Base-by-base conservation (phyloP, 2,797 vertebrate genomes). In the Buphagus erythrorhynchus region DNA sequence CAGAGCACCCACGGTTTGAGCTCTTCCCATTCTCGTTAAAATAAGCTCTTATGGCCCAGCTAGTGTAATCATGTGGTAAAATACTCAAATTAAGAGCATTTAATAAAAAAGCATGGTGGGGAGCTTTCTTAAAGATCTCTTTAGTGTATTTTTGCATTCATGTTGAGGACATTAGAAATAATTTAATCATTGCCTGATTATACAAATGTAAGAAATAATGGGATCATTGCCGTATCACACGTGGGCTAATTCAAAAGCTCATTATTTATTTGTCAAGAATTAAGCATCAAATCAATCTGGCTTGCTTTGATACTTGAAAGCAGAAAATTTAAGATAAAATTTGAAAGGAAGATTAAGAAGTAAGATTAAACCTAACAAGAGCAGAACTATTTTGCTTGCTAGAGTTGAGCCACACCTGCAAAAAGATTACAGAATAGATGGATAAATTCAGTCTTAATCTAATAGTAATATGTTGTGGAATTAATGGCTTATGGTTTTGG, bases 151-250 rank as follows among this genome's bases (percentile, higher is more conserved):
- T 97, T 97, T 97, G 94, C 83, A 77, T 94, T 92, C 83, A 75
- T 86, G 92, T 91, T 96, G 96, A 96, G 90, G 97, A 94, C 95
- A 91, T 96, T 93, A 96, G 96, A 96, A 97, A 97, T 97, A 97
- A 98, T 98, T 97, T 97, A 97, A 97, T 98, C 97, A 98, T 92
- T 95, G 94, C 94, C 96, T 97, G 96, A 98, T 98, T 98, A 97
- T 97, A 96, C 65, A 22, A 84, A 97, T 92, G 93, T 96, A 96
- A 84, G 93, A 73, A 96, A 97, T 97, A 97, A 97, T 97, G 95
- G 96, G 97, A 97, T 98, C 92, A 79, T 96, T 95, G 86, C 96
- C 94, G 97, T 98, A 97, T 97, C 97, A 93, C 95, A 98, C 5
- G 59, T 97, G 96, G 96, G 81, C 94, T 97, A 94, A 96, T 97